phyloP scores from a whole-genome alignment of 2,797 vertebrate species.

The Syncerus caffer region DNA sequence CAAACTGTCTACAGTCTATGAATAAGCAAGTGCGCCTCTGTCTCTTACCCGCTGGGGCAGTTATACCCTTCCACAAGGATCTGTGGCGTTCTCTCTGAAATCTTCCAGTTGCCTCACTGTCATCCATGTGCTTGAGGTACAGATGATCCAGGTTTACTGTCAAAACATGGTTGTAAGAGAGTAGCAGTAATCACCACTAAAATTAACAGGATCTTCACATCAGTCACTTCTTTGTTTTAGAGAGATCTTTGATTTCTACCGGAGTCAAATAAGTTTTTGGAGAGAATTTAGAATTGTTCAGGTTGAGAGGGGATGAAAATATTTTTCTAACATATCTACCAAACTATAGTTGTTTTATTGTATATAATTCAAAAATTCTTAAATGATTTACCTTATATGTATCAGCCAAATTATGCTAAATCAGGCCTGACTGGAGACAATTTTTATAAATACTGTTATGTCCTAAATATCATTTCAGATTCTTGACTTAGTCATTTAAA shows the following conservation, averaged over 20 bases:
- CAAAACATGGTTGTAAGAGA: neutral
- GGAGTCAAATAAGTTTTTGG: neutral
- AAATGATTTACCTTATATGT: neutral
- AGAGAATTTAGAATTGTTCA: conserved; percentile 12
- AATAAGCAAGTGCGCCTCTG: neutral
- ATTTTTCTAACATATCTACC: conserved; percentile 28
- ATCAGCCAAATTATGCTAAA: neutral
- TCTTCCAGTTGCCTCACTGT: neutral
- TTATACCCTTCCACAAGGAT: neutral
- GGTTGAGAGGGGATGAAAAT: conserved; percentile 4
- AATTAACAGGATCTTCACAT: neutral
- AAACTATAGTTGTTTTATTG: conserved; percentile 33
- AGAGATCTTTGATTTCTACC: neutral
- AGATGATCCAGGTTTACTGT: neutral
- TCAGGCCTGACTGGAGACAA: neutral
- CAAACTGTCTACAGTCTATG: neutral
- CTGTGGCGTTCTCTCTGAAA: neutral
- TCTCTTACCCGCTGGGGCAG: fast-evolving
- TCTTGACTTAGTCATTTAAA: conserved; percentile 29
- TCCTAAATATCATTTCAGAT: conserved; percentile 20
- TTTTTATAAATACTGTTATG: conserved; percentile 10
- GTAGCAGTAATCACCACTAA: neutral
- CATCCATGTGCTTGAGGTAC: neutral
- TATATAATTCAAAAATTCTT: conserved; percentile 5
- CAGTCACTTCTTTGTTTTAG: neutral